A percentile compares a stretch with the other conserved stretches of the same genome.
Conservation (phyloP, 2,797 vertebrate species). For the Crenichthys baileyi region DNA sequence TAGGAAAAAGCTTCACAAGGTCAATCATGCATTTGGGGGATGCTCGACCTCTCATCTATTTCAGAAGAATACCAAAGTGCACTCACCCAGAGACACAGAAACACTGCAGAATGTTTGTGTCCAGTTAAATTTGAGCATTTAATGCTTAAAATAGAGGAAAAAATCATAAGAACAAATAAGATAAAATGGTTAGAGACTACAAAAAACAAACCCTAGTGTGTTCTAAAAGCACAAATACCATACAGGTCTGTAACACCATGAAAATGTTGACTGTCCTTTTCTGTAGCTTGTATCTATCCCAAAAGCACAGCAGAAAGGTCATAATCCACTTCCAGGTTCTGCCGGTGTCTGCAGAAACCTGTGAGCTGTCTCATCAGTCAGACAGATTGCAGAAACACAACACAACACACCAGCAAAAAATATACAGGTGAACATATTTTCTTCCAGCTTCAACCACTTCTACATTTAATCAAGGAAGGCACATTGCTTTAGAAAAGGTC, state of each 20-base stretch:
- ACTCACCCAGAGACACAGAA: slow-evolving; percentile 14
- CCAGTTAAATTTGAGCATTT: slow-evolving; percentile 56
- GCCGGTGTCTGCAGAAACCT: slow-evolving; percentile 52
- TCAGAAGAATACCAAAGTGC: slow-evolving; percentile 29
- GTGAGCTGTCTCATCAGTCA: slow-evolving; percentile 44
- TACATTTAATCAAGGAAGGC: neutral
- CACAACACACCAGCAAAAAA: slow-evolving; percentile 32
- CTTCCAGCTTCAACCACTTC: slow-evolving; percentile 4
- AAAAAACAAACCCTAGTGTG: neutral
- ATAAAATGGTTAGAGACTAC: slow-evolving; percentile 13
- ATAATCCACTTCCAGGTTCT: slow-evolving; percentile 39
- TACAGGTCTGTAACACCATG: slow-evolving; percentile 19
- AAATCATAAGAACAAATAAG: slow-evolving; percentile 25
- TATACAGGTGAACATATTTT: slow-evolving; percentile 31
- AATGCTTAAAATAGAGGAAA: no score
- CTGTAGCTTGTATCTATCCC: slow-evolving; percentile 7
- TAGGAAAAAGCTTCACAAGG: slow-evolving; percentile 59
- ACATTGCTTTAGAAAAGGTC: neutral
- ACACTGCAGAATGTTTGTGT: slow-evolving; percentile 23
- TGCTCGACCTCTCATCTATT: slow-evolving; percentile 51
- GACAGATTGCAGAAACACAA: slow-evolving; percentile 32
- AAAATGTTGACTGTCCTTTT: neutral
- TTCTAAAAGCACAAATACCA: slow-evolving; percentile 12
- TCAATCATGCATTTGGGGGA: slow-evolving; percentile 69
- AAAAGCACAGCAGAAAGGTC: slow-evolving; percentile 42